Conservation (phyloP, 2,888 invertebrate species). For the Polydrusus pterygomalis region DNA sequence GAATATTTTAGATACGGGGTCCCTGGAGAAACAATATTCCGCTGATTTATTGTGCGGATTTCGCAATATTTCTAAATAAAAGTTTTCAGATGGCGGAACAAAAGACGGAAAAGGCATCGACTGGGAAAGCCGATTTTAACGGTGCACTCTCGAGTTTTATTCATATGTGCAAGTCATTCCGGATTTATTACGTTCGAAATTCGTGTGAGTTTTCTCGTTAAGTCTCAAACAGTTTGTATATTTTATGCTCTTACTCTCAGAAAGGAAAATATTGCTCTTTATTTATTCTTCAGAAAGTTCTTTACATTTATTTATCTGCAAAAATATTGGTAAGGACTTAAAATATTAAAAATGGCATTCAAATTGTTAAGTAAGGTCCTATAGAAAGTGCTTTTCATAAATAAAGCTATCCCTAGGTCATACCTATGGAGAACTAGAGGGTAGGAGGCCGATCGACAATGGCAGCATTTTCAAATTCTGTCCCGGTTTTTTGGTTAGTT, state of each 20-base stretch:
- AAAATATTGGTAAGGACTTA: no score
- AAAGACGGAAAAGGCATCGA: constrained; percentile 49
- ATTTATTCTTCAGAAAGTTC: not conserved
- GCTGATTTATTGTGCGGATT: constrained; percentile 54
- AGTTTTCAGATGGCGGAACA: constrained; percentile 54
- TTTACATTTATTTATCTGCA: no score
- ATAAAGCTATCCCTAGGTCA: no score
- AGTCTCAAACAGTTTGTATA: constrained; percentile 41
- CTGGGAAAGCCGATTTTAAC: constrained; percentile 54
- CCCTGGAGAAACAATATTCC: constrained; percentile 51
- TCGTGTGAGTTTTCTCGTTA: constrained; percentile 48
- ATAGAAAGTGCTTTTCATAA: no score
- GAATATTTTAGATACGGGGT: constrained; percentile 52
- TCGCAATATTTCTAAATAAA: constrained; percentile 54
- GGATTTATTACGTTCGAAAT: constrained; percentile 53
- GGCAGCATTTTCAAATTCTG: no score
- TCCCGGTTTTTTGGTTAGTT: no score
- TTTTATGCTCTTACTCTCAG: constrained; percentile 43
- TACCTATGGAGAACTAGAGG: no score
- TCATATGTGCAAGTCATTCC: constrained; percentile 50
- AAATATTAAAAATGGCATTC: no score
- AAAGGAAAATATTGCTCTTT: constrained; percentile 8
- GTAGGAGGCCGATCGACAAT: no score
- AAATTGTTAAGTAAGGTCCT: no score
- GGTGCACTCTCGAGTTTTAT: constrained; percentile 52